phyloP scores from a whole-genome alignment of 1,140 invertebrate genomes.

The Orius insidiosus region DNA sequence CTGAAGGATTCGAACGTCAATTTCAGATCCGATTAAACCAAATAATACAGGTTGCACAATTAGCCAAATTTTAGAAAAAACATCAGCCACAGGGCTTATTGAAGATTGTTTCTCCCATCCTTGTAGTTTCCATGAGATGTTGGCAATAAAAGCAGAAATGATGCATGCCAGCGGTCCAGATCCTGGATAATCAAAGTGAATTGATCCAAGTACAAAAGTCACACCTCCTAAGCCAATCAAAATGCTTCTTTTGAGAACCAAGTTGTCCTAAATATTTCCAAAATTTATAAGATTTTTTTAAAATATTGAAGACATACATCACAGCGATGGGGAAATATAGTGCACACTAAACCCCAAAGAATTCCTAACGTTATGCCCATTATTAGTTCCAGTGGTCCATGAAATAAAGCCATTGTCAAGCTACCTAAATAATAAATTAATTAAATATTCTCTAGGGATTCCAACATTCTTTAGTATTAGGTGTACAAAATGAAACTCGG shows the following conservation, averaged over 20 bases:
- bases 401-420: constrained; percentile 23
- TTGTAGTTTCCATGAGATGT: constrained; percentile 28
- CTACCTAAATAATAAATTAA: not conserved
- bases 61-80: constrained; percentile 5
- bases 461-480: too few species aligned
- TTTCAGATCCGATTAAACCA: constrained; percentile 5
- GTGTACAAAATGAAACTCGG: too few species aligned
- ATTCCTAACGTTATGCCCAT: constrained; percentile 32
- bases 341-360: constrained; percentile 29
- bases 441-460: not conserved
- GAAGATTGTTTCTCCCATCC: constrained; percentile 19
- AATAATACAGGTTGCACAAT: constrained; percentile 6
- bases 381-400: constrained; percentile 35
- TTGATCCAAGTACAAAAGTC: constrained; percentile 40
- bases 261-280: not conserved
- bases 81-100: constrained; percentile 21
- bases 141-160: constrained; percentile 40
- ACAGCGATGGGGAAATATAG: constrained; percentile 27
- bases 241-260: constrained; percentile 26
- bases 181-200: constrained; percentile 33
- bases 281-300: not conserved
- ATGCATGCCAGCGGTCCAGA: constrained; percentile 44
- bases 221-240: constrained; percentile 35
- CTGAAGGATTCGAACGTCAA: constrained; percentile 25
- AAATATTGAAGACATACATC: constrained; percentile 20